Base-by-base conservation (phyloP, 2,888 invertebrate species). In the Calameuta idolon region DNA sequence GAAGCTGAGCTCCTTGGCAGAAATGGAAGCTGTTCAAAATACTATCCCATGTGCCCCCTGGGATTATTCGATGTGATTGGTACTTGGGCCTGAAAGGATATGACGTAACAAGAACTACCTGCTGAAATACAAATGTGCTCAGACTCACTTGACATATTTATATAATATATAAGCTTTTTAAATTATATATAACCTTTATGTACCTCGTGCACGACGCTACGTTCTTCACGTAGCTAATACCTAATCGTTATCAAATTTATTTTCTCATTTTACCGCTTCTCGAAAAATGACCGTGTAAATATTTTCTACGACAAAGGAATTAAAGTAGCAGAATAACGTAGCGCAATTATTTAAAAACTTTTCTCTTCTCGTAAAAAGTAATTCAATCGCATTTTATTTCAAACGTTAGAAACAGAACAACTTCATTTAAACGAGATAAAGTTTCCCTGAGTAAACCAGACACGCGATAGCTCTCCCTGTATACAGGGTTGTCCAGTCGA, bases 1-100 rank as follows among this genome's bases (percentile, higher is more conserved):
- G 93, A 94, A 85, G 95, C 95, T 12, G 94, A 94, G 88, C 92
- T 92, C 80, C 88, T 90, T 79, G 94, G 94, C 33, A 85, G 92
- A 75, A 92, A 92, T 76, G 89, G 92, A 1, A 88, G 92, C 76
- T 95, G 95, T 86, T 87, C 88, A 73, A 87, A 91, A 80, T 95
- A 94, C 87, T 83, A 87, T 23, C 86, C 92, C 73, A 82, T 85
- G 5, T 95, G 95, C 85, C 92, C 93, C 30, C 86, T 90, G 40
- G 94, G 93, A 86, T 93, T 94, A 75, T 89, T 95, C 78, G 93
- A 94, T 87, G 90, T 93, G 83, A 92, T 95, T 85, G 93, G 94
- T 79, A 86, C 92, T 31, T 71, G 12, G 33, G 71, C 12, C 23
- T 71, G 71, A 71, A 2, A 9, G 71, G 71, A 71, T 31, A 12